These are phyloP conservation scores for Semaprochilodus insignis DNA, from an alignment of 2,797 vertebrate species.

Conservation along the genomic window DNA sequence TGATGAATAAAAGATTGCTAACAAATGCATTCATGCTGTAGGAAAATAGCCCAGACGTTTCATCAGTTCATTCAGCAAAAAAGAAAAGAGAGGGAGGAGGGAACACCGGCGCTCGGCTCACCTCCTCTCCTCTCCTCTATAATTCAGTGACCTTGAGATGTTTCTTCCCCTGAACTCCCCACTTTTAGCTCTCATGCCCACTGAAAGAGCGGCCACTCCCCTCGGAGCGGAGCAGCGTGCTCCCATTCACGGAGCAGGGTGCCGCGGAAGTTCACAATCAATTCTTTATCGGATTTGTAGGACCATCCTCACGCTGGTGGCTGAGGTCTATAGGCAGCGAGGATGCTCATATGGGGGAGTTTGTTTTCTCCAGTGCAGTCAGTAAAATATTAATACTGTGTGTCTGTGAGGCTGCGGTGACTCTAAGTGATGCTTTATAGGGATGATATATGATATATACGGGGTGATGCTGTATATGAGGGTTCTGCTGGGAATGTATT, in stretches of 20 bases:
- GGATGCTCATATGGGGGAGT: neutral
- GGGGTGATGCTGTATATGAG: neutral
- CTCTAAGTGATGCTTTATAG: neutral
- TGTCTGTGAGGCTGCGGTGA: neutral
- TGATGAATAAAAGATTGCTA: slow-evolving; percentile 77
- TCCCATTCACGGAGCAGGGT: slow-evolving; percentile 34
- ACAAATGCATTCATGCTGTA: slow-evolving; percentile 77
- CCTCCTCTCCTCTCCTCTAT: slow-evolving; percentile 59
- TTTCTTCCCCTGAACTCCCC: slow-evolving; percentile 53
- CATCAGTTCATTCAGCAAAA: slow-evolving; percentile 80
- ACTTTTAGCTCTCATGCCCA: slow-evolving; percentile 60
- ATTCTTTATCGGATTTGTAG: slow-evolving; percentile 22
- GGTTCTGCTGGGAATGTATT: neutral
- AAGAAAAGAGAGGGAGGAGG: slow-evolving; percentile 23
- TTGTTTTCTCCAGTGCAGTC: neutral
- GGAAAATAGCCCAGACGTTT: slow-evolving; percentile 64
- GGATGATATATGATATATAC: neutral
- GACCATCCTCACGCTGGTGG: neutral
- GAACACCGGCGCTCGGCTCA: slow-evolving; percentile 48
- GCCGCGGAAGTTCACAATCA: slow-evolving; percentile 3
- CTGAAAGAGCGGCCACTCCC: slow-evolving; percentile 46
- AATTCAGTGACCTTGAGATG: slow-evolving; percentile 66
- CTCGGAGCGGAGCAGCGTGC: slow-evolving; percentile 20
- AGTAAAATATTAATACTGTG: slow-evolving; percentile 3
- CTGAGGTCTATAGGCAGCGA: neutral